Evolutionary conservation across 2,113 vertebrate genomes (phyloP), one percentile per base, ranked within the genome.

Genomic region (Garra rufa): DNA sequence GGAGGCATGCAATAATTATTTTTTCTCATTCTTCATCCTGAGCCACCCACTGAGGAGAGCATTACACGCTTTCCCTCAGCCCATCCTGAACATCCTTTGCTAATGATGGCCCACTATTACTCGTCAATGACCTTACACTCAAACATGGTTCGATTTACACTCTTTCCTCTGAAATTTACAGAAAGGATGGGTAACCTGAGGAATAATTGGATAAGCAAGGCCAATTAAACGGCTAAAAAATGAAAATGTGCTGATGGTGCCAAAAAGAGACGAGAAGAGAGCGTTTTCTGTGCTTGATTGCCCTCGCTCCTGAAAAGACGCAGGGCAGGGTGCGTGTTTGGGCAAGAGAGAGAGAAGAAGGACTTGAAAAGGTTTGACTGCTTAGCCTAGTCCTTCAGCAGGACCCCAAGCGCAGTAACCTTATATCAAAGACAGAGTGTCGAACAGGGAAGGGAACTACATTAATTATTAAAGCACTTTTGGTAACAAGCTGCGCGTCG

Each of bases 351-450:
- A 86, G 30, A 61, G 63, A 61, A 89, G 85, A 46, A 86, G 87
- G 84, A 91, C 85, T 91, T 91, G 87, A 92, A 92, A 92, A 84
- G 59, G 78, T 86, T 85, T 81, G 70, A 81, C 86, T 90, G 86
- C 88, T 80, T 86, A 86, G 65, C 43, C 85, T 86, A 88, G 88
- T 92, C 91, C 93, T 89, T 91, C 91, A 88, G 92, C 85, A 87
- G 90, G 90, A 93, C 92, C 91, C 86, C 83, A 69, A 92, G 92
- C 90, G 43, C 81, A 87, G 91, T 93, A 94, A 94, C 94, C 93
- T 94, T 92, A 92, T 93, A 94, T 94, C 93, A 95, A 94, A 95
- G 93, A 89, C 83, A 86, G 90, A 89, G 88, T 92, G 92, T 92
- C 87, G 89, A 92, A 92, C 93, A 92, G 89, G 88, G 89, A 88